A percentile compares a stretch with the other conserved stretches of the same genome.
These are phyloP conservation scores for Darevskia mixta DNA, from an alignment of 2,797 vertebrate genomes.

Conservation along the genomic window DNA sequence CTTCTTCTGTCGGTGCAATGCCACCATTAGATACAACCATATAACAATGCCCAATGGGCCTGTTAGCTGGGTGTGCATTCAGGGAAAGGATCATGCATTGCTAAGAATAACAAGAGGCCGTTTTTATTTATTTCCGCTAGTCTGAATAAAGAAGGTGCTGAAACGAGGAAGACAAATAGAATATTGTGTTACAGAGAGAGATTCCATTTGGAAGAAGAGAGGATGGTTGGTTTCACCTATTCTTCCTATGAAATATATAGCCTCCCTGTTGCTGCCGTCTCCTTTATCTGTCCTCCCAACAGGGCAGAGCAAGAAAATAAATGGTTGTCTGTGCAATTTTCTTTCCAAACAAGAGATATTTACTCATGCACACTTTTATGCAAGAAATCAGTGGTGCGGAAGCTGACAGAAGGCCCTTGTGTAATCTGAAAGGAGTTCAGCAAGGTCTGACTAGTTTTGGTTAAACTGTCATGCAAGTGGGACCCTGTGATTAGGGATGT, in stretches of 20 bases:
- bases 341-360: constrained; percentile 57
- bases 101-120: neutral
- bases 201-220: constrained; percentile 58
- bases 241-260: constrained; percentile 71
- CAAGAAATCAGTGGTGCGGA: constrained; percentile 21
- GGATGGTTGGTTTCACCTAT: constrained; percentile 41
- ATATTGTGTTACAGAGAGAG: constrained; percentile 38
- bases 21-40: neutral
- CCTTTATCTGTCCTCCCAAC: constrained; percentile 68
- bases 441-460: neutral
- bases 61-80: neutral
- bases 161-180: constrained; percentile 11
- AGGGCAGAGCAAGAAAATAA: constrained; percentile 56
- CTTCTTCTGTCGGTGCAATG: neutral
- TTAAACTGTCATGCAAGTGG: fast-evolving
- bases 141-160: neutral
- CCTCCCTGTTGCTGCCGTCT: constrained; percentile 23
- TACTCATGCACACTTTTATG: neutral
- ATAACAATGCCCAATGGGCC: neutral
- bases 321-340: constrained; percentile 74
- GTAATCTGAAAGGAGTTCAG: neutral
- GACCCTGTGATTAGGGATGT: neutral
- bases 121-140: neutral
- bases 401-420: constrained; percentile 43
- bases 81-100: neutral